phyloP scores from a whole-genome alignment of 1,140 invertebrate genomes.

The Dinoponera quadriceps region DNA sequence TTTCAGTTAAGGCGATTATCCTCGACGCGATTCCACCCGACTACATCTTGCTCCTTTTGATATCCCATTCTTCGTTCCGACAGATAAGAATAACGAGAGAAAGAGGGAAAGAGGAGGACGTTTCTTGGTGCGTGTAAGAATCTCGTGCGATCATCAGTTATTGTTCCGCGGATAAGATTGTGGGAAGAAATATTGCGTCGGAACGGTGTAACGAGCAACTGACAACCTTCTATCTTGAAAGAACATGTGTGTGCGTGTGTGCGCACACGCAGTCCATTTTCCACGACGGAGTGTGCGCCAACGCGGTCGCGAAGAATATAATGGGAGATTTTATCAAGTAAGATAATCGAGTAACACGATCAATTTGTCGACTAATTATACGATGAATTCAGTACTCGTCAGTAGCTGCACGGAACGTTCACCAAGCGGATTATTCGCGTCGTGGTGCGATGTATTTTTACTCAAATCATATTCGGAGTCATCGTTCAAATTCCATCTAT shows the following conservation, averaged over 20 bases:
- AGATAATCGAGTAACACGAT: slow-evolving; percentile 8
- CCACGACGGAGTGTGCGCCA: neutral
- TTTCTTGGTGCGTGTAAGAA: slow-evolving; percentile 70
- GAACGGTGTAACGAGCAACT: slow-evolving; percentile 36
- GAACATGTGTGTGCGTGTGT: slow-evolving; percentile 8
- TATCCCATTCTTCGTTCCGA: no score
- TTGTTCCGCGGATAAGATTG: slow-evolving; percentile 42
- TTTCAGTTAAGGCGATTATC: slow-evolving; percentile 13
- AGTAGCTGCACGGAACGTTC: neutral
- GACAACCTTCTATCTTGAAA: slow-evolving; percentile 47
- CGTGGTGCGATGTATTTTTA: neutral
- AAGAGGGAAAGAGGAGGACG: neutral
- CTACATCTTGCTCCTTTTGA: slow-evolving; percentile 6
- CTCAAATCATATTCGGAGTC: neutral
- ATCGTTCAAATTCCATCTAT: neutral
- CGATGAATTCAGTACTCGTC: slow-evolving; percentile 13
- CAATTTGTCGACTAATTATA: neutral
- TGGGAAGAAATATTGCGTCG: slow-evolving; percentile 55
- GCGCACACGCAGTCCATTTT: slow-evolving; percentile 31
- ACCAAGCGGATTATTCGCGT: neutral
- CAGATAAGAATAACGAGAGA: no score
- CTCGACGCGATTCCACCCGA: neutral
- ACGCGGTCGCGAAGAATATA: neutral
- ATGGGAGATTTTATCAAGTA: slow-evolving; percentile 21
- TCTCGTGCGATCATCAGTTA: slow-evolving; percentile 72